Base-by-base conservation (phyloP, 2,113 vertebrate genomes). In the Phyllostomus hastatus region DNA sequence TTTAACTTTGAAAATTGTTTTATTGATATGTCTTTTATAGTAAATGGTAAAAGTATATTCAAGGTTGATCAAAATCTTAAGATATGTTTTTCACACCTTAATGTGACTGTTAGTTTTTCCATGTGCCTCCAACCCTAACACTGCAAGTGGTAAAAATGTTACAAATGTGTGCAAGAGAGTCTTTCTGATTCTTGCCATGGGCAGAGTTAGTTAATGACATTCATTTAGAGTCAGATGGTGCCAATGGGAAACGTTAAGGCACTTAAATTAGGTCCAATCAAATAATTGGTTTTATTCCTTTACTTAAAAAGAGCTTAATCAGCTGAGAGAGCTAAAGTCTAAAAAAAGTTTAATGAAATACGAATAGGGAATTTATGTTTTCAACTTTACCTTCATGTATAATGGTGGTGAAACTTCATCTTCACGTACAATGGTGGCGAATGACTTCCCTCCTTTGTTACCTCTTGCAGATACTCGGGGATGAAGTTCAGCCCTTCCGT, bases 301-400 rank as follows among this genome's bases (percentile, higher is more conserved):
- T 98, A 98, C 97, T 98, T 98, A 98, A 98, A 98, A 98, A 98
- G 95, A 98, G 95, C 95, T 98, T 98, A 98, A 98, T 98, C 98
- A 98, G 95, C 96, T 85, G 91, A 98, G 98, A 96, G 88, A 94
- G 96, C 85, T 93, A 86, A 94, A 98, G 81, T 98, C 96, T 98
- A 95, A 95, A 97, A 98, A 92, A 98, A 96, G 95, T 96, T 98
- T 98, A 97, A 98, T 98, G 98, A 98, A 98, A 97, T 98, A 98
- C 98, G 98, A 98, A 98, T 98, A 97, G 81, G 38, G 95, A 97
- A 95, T 98, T 98, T 98, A 48, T 97, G 91, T 97, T 97, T 98
- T 97, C 91, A 97, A 80, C 90, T 97, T 89, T 26, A 79, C 97
- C 88, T 93, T 97, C 50, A 84, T 90, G 98, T 97, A 85, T 52